Evolutionary conservation across 2,797 vertebrate genomes (phyloP), one percentile per base, ranked within the genome.

Genomic region (Alosa sapidissima): DNA sequence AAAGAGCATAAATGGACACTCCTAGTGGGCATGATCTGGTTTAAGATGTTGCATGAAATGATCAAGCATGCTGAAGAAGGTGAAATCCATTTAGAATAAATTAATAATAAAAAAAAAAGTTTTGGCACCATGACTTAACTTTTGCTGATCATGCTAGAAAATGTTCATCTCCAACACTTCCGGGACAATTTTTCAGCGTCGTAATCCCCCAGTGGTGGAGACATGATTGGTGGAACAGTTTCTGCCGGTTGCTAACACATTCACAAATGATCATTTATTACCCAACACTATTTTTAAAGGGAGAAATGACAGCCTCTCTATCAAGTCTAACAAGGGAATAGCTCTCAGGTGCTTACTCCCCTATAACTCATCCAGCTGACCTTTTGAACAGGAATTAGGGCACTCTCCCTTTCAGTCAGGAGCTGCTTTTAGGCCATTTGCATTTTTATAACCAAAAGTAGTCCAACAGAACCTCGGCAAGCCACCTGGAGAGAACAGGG

Each of bases 301-400:
- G 89, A 93, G 58, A 94, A 94, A 93, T 95, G 95, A 95, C 95
- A 95, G 94, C 93, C 91, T 94, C 95, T 91, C 95, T 95, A 94
- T 96, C 95, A 96, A 94, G 91, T 92, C 92, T 95, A 95, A 95
- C 95, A 92, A 94, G 95, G 95, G 95, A 96, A 96, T 96, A 96
- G 95, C 95, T 95, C 94, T 95, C 95, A 95, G 95, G 93, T 95
- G 93, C 94, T 94, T 93, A 92, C 90, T 91, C 93, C 89, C 58
- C 93, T 90, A 96, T 96, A 95, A 96, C 95, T 96, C 95, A 96
- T 95, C 91, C 87, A 89, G 0, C 88, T 94, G 94, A 96, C 95
- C 95, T 96, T 96, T 96, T 93, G 93, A 94, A 94, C 92, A 92
- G 94, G 93, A 96, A 96, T 96, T 94, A 96, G 95, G 95, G 93